Percentiles rank a stretch among this genome's conserved stretches.
phyloP scores from a whole-genome alignment of 2,888 invertebrate species.

The Tetanocera ferruginea region DNA sequence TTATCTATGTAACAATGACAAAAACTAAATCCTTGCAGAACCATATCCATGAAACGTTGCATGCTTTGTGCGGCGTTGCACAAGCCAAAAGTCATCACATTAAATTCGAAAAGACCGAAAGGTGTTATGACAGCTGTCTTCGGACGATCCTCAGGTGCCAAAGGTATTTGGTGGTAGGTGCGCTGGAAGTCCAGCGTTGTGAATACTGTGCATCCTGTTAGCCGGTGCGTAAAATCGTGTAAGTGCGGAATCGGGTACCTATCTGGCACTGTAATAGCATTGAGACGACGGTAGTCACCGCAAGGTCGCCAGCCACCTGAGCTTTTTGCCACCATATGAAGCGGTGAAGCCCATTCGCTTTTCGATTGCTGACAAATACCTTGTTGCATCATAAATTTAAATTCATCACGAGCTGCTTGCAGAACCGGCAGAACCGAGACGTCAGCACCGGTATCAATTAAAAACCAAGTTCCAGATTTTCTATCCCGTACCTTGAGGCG shows the following conservation, averaged over 20 bases:
- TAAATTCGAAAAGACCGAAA: no score
- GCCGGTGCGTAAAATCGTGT: no score
- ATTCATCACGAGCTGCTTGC: constrained; percentile 38
- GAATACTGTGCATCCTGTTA: constrained; percentile 54
- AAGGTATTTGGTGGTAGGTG: no score
- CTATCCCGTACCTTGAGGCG: constrained; percentile 28
- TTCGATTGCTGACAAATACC: constrained; percentile 67
- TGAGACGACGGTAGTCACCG: no score
- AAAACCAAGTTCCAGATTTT: constrained; percentile 20
- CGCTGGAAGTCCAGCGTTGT: constrained; percentile 52
- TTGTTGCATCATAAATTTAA: constrained; percentile 47
- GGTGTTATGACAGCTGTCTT: no score
- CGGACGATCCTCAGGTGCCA: no score
- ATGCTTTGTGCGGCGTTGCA: constrained; percentile 61
- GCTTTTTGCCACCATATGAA: no score
- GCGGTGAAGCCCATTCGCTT: no score
- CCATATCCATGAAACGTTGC: constrained; percentile 58
- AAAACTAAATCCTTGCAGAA: constrained; percentile 49
- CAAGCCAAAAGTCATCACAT: no score
- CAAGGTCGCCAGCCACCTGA: no score
- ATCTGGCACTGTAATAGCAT: no score
- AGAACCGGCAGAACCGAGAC: constrained; percentile 35
- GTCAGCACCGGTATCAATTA: constrained; percentile 36
- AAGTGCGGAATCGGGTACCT: no score
- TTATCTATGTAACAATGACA: constrained; percentile 49